Evolutionary conservation across 2,113 vertebrate species (phyloP), one percentile per base, ranked within the genome.

Genomic region (Embiotoca jacksoni): DNA sequence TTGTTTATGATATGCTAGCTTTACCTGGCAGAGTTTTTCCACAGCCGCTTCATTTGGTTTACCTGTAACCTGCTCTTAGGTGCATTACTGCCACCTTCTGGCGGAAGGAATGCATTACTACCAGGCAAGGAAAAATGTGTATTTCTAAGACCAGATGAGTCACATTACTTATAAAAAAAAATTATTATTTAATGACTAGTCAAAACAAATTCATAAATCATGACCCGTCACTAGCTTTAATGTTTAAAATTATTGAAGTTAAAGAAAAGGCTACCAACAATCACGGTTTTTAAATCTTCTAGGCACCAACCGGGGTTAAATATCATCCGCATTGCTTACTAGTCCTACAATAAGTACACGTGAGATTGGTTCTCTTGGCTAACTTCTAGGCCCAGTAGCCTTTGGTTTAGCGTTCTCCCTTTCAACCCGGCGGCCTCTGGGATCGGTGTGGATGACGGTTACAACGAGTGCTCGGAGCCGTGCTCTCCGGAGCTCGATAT

Each of bases 391-490:
- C 50, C 67, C 55, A 14, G 70, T 14, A 50, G 44, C n/a, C 57
- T 82, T 23, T 73, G 44, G 76, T 65, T 73, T 65, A 60, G 63
- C 54, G 57, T 49, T 52, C 70, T 41, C 9, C 9, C 50, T 67
- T 50, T 62, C 46, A 53, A 35, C 53, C 75, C 66, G 2, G 14
- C n/a, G 52, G 59, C 70, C 39, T 31, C 62, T 57, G 46, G 60
- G 60, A 33, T 35, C 16, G 15, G 13, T 5, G 6, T 46, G 3
- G 32, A 44, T 7, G 10, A 53, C 36, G 55, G 70, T 67, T 82
- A 7, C 32, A 66, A 36, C 62, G 79, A 85, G 41, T 23, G 23
- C 68, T 61, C 63, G 1, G 44, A 78, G 63, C 73, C 60, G 72
- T 30, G 35, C 53, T 55, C 54, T 54, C 30, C 49, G 64, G 60